Evolutionary conservation across 1,140 invertebrate genomes (phyloP).

Genomic region (Zaprionus vittiger): DNA sequence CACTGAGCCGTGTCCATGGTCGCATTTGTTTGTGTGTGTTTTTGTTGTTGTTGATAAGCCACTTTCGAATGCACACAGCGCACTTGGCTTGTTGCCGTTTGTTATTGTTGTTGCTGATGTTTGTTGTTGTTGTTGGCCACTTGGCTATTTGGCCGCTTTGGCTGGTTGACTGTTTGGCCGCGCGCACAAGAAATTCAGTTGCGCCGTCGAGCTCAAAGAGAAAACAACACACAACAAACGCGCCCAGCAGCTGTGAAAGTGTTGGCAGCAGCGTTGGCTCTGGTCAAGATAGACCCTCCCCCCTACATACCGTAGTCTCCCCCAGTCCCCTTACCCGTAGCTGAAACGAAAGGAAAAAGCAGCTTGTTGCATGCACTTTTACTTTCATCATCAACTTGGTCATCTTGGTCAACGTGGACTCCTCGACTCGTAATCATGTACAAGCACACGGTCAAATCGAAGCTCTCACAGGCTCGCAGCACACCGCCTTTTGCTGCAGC

Average conservation of each 20-base stretch:
- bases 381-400: slow-evolving; percentile 44
- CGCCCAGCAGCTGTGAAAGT: slow-evolving; percentile 68
- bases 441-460: slow-evolving; percentile 75
- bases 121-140: slow-evolving; percentile 29
- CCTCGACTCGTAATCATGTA: slow-evolving; percentile 54
- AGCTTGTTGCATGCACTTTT: slow-evolving; percentile 67
- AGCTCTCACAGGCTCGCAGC: slow-evolving; percentile 63
- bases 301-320: neutral
- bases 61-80: slow-evolving; percentile 76
- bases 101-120: slow-evolving; percentile 7
- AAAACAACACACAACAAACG: slow-evolving; percentile 67
- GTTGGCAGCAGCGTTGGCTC: slow-evolving; percentile 45
- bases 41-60: slow-evolving; percentile 61
- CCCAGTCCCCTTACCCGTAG: neutral
- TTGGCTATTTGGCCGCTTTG: slow-evolving; percentile 46
- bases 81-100: slow-evolving; percentile 21
- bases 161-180: slow-evolving; percentile 40
- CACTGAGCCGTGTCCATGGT: slow-evolving; percentile 49
- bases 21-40: slow-evolving; percentile 16
- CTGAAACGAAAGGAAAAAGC: slow-evolving; percentile 66
- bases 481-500: slow-evolving; percentile 30
- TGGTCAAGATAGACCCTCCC: slow-evolving; percentile 40
- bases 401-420: slow-evolving; percentile 6
- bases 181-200: slow-evolving; percentile 66
- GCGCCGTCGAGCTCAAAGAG: slow-evolving; percentile 77